Percentiles rank a stretch among this genome's conserved stretches.
These are phyloP conservation scores for Drosophila paramelanica DNA, from an alignment of 2,888 invertebrate genomes.

Conservation along the genomic window DNA sequence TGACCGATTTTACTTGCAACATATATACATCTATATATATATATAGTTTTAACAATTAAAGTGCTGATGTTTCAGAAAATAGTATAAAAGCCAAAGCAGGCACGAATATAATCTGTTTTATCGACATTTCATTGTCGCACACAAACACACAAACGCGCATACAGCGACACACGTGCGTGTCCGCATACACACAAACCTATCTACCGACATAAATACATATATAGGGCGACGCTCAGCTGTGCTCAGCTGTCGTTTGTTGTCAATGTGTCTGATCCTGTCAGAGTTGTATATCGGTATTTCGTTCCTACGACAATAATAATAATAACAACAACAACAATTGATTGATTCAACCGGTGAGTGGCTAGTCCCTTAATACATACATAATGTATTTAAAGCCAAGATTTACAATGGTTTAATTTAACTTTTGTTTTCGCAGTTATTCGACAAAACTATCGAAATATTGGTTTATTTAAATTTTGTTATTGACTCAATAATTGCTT, in stretches of 20 bases:
- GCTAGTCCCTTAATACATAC: constrained; percentile 4
- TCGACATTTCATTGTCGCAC: constrained; percentile 57
- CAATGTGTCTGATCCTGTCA: constrained; percentile 60
- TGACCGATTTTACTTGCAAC: constrained; percentile 20
- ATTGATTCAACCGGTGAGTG: constrained; percentile 59
- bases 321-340: constrained; percentile 31
- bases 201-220: constrained; percentile 20
- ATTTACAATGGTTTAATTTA: constrained; percentile 32
- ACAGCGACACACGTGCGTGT: constrained; percentile 53
- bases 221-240: constrained; percentile 61
- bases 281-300: constrained; percentile 18
- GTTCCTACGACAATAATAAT: constrained; percentile 11
- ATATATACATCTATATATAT: constrained; percentile 3
- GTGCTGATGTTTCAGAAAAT: constrained; percentile 17
- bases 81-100: constrained; percentile 13
- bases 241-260: constrained; percentile 74
- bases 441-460: constrained; percentile 31
- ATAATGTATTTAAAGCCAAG: constrained; percentile 4
- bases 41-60: constrained; percentile 36
- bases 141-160: constrained; percentile 27
- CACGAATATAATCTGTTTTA: constrained; percentile 37
- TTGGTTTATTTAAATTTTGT: constrained; percentile 12
- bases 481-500: constrained; percentile 34
- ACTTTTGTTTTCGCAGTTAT: constrained; percentile 49
- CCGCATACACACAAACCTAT: constrained; percentile 16